Conservation (phyloP, 2,113 vertebrate species). For the Sturnira hondurensis region DNA sequence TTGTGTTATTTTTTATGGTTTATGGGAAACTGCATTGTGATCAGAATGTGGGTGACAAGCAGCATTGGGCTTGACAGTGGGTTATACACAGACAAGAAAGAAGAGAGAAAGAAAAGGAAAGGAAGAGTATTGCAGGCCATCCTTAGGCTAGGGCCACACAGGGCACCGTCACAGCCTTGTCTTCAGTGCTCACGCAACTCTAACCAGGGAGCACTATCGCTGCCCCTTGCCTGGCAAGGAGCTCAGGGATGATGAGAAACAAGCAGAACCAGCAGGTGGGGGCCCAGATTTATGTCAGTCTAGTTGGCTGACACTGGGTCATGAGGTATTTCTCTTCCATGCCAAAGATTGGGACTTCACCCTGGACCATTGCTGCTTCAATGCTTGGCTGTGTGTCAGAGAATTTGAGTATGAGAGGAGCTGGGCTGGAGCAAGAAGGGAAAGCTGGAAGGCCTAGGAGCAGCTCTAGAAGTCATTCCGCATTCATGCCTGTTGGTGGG, state of each 20-base stretch:
- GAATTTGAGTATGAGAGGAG: not conserved
- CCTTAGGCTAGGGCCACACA: not conserved
- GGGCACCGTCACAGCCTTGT: not conserved
- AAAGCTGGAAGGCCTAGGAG: not conserved
- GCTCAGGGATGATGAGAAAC: not conserved
- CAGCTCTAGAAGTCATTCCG: not conserved
- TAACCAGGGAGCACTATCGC: not conserved
- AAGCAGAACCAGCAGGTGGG: not conserved
- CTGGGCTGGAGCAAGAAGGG: not conserved
- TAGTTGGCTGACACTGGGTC: not conserved
- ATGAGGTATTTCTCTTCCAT: not conserved
- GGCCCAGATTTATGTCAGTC: too few relatives aligned
- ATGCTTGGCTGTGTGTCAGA: too few relatives aligned
- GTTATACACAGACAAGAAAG: not conserved
- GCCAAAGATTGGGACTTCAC: not conserved
- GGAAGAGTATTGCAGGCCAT: not conserved
- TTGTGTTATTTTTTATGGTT: not conserved
- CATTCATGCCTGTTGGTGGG: not conserved
- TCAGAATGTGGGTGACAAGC: not conserved
- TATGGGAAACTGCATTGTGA: not conserved
- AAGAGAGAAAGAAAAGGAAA: not conserved
- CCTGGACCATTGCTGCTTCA: not conserved
- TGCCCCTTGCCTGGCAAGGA: not conserved
- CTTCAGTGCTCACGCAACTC: not conserved
- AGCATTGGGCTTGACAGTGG: not conserved